phyloP scores from a whole-genome alignment of 1,140 invertebrate species.

The Lutraria rhynchaena region DNA sequence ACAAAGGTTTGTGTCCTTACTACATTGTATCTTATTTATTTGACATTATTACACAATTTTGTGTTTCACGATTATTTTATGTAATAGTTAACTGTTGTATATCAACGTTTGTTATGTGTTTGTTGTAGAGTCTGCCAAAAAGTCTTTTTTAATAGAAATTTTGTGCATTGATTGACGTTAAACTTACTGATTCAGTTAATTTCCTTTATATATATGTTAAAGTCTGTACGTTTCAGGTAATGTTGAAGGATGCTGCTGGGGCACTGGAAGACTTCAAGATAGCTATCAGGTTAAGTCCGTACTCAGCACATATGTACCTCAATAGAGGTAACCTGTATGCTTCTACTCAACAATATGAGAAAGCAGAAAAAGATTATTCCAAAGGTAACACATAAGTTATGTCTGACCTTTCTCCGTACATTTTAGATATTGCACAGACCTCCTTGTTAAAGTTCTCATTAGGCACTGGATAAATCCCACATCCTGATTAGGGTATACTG shows the following conservation, averaged over 20 bases:
- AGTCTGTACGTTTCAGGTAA: conserved; percentile 6
- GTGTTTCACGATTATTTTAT: no score
- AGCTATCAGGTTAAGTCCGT: conserved; percentile 79
- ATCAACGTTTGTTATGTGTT: neutral
- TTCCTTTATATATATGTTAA: neutral
- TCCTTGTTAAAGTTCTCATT: no score
- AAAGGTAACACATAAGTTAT: conserved; percentile 79
- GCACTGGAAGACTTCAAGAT: conserved; percentile 78
- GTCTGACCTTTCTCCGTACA: no score
- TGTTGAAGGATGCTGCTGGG: conserved; percentile 77
- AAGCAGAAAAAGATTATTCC: conserved; percentile 80
- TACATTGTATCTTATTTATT: neutral
- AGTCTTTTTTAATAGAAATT: conserved; percentile 3
- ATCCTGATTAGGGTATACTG: no score
- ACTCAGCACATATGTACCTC: conserved; percentile 81
- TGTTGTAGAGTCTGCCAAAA: conserved; percentile 5
- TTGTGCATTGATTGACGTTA: neutral
- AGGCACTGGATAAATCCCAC: no score
- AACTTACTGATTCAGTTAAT: no score
- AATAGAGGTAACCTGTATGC: conserved; percentile 81
- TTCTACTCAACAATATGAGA: conserved; percentile 77
- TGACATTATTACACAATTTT: no score
- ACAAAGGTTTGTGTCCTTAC: conserved; percentile 73
- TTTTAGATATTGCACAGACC: no score
- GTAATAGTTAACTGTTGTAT: no score